Evolutionary conservation across 2,113 vertebrate species (phyloP), one percentile per base, ranked within the genome.

Genomic region (Castor canadensis): DNA sequence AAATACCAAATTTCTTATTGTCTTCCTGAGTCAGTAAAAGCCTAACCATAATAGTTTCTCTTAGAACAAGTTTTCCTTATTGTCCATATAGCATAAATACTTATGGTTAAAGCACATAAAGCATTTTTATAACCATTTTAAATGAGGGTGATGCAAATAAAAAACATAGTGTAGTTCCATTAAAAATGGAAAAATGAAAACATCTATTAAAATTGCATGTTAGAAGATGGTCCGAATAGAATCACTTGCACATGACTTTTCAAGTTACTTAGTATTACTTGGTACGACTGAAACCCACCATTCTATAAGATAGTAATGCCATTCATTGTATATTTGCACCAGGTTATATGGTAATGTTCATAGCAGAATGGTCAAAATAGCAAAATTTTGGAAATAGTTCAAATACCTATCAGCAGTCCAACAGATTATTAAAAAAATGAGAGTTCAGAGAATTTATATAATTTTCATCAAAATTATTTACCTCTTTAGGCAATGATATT

Each of bases 241-340:
- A 83, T 60, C 12, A 35, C 12, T 45, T 38, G 19, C 1, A 16
- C 6, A 58, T 28, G 7, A n/a, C 12, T 9, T 86, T 72, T 58
- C 4, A 82, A 81, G 32, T 66, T 19, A 62, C 45, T 80, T 38
- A 16, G 2, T 24, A 49, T 40, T 49, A 32, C 2, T 40, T 92
- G 26, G 20, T 13, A 38, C n/a, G 62, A 79, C 5, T 87, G 40
- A 82, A 82, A 49, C 35, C 32, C 15, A 58, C 8, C 11, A 49
- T 19, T 52, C 2, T 19, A 5, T 54, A 56, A 47, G 3, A 30
- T 9, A 47, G 52, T 22, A 45, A 5, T 26, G 45, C 0, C 32
- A 35, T 45, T 38, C 20, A 45, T 15, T 26, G 4, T 9, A 80
- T 4, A 45, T 52, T 20, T 45, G 10, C 32, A 17, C 7, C 40